Base-by-base conservation (phyloP, 1,140 invertebrate species). In the Bathynomus jamesi region DNA sequence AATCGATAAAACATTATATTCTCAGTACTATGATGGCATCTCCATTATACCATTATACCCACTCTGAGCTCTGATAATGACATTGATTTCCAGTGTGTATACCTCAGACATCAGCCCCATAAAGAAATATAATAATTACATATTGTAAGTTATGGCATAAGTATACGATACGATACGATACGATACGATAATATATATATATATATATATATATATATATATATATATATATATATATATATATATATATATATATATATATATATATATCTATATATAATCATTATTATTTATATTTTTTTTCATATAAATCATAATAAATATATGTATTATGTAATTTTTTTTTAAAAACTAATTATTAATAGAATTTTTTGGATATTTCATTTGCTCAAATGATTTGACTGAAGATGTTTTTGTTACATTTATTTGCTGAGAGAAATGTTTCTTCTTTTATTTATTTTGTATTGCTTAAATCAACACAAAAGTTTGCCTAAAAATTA, bases 221-320 rank as follows among this genome's bases (percentile, higher is more conserved):
- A 65, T 65, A 65, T 65, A 65, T 65, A 65, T 65, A 28, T 65
- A 64, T 65, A 65, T 65, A 28, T 65, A 27, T 65, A 65, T 65
- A 27, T 65, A 65, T 65, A 65, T 28, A 28, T 28, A 65, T 28
- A 28, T 28, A 65, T 28, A 65, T 28, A 65, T 28, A 65, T 28
- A 65, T 28, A 28, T 28, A 65, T 28, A 65, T 65, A 28, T 65
- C 25, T 65, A 28, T 65, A 65, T 65, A 65, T 28, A 64, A 28
- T 28, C 29, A 65, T 65, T 28, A 28, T 28, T 65, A 28, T 65
- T 28, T 65, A 28, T 65, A 65, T 65, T 28, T 65, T 28, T 65
- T 10, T 65, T 28, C 29, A 4, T 65, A 28, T 65, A 65, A 10
- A 65, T 65, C 25, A 10, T 28, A 28, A 65, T 65, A n/a, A 28